Evolutionary conservation across 1,140 invertebrate genomes (phyloP).

Genomic region (Calycopis cecrops): DNA sequence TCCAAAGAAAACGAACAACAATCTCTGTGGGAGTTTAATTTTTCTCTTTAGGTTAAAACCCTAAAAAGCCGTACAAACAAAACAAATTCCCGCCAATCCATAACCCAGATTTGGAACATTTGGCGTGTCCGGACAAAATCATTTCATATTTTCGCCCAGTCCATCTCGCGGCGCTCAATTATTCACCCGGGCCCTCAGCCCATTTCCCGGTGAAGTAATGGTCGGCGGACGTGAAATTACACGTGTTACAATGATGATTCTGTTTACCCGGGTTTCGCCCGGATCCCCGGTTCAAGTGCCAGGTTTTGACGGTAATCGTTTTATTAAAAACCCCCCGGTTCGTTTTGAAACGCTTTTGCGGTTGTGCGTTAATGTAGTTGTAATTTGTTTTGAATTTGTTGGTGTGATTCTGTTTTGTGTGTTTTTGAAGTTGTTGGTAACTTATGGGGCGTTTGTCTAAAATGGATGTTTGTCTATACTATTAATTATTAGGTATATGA

Average conservation of each 20-base stretch:
- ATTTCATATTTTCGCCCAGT: conserved; percentile 64
- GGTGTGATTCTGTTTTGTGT: not conserved
- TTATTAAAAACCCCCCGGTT: conserved; percentile 42
- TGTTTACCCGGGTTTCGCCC: conserved; percentile 51
- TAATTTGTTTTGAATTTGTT: conserved; percentile 9
- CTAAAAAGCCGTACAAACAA: too few species aligned
- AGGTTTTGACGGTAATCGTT: conserved; percentile 57
- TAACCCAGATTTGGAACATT: conserved; percentile 4
- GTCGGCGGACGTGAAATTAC: conserved; percentile 57
- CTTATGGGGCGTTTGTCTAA: too few species aligned
- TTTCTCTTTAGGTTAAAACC: too few species aligned
- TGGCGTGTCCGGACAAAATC: conserved; percentile 43
- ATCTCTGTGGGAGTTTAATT: too few species aligned
- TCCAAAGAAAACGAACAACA: too few species aligned
- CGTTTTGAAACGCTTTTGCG: conserved; percentile 15
- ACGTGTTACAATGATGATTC: conserved; percentile 62
- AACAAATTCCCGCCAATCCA: conserved; percentile 33
- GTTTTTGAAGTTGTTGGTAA: too few species aligned
- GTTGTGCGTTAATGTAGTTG: conserved; percentile 7
- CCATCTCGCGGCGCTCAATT: conserved; percentile 59
- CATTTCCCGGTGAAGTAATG: conserved; percentile 50
- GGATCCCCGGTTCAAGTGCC: conserved; percentile 51
- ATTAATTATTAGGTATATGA: too few species aligned
- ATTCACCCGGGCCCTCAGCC: conserved; percentile 49
- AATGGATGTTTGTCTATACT: too few species aligned